Base-by-base conservation (phyloP, 2,888 invertebrate genomes). In the Dynastes grantii region DNA sequence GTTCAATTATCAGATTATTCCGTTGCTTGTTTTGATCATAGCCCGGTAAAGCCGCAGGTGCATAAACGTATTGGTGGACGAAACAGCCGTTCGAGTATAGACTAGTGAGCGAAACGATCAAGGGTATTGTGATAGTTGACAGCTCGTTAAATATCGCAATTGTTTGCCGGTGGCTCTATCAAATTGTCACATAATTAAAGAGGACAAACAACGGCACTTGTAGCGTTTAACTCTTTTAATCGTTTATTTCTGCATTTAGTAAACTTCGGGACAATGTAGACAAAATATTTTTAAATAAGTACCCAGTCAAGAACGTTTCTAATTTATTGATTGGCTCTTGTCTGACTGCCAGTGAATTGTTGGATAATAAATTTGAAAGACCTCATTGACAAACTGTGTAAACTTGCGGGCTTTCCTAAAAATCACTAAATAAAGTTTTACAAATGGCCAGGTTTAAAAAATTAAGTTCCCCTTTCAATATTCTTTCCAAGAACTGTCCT, bases 1-100 rank as follows among this genome's bases (percentile, higher is more conserved):
- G 73, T 45, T 61, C 61, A 75, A 75, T 75, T 75, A 75, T 75
- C 73, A 75, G 73, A 75, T 75, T 75, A 75, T 75, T 61, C 73
- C 22, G 32, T 63, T 27, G 73, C 40, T 49, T 75, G 73, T 75
- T 61, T 75, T 40, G 61, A 75, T 45, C 73, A 63, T 61, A n/a
- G 27, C 16, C 32, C 37, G 22, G 55, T 55, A 61, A 45, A 61
- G 49, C 61, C 16, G 61, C 40, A 55, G 16, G 73, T 40, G 61
- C 16, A 45, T 45, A 29, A 13, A 45, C 27, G 73, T 49, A 27
- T 11, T 2, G 9, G 27, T 68, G 49, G 2, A 5, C 40, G 16
- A 16, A 4, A 29, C 32, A 4, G 13, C 37, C 13, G 65, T 32
- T n/a, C 37, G 16, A 2, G 16, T 16, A 16, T 6, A 5, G 53